phyloP scores from a whole-genome alignment of 2,797 vertebrate genomes.

The Odontamblyopus lacepedii region DNA sequence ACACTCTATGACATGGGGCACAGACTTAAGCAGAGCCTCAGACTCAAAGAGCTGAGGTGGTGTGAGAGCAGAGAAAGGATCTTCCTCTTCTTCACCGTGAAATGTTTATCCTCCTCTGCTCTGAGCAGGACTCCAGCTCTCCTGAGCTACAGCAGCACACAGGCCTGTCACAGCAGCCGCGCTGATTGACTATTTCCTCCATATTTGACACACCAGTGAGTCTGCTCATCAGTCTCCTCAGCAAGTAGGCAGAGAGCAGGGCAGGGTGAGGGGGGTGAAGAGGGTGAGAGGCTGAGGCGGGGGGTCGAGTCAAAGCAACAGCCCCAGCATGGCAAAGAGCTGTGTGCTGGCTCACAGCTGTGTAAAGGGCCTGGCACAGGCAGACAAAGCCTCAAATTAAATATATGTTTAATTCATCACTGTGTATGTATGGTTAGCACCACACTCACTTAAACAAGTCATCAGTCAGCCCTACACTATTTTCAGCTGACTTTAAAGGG shows the following conservation, averaged over 20 bases:
- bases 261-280: too few species aligned
- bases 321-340: constrained; percentile 44
- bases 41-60: constrained; percentile 44
- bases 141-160: constrained; percentile 46
- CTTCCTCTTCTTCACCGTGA: constrained; percentile 49
- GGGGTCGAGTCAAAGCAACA: constrained; percentile 43
- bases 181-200: constrained; percentile 70
- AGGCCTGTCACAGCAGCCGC: constrained; percentile 49
- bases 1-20: not conserved
- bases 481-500: constrained; percentile 17
- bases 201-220: constrained; percentile 70
- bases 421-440: constrained; percentile 28
- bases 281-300: not conserved
- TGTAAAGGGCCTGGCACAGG: constrained; percentile 27
- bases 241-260: constrained; percentile 53
- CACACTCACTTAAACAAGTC: constrained; percentile 33
- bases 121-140: constrained; percentile 57
- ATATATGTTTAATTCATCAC: constrained; percentile 56
- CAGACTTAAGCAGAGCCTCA: constrained; percentile 22
- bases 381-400: constrained; percentile 30
- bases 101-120: constrained; percentile 61
- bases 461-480: constrained; percentile 28
- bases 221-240: constrained; percentile 69
- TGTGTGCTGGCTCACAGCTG: constrained; percentile 43
- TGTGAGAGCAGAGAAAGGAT: constrained; percentile 50